These are phyloP conservation scores for Danaus melanippus DNA, from an alignment of 1,140 invertebrate species.

Conservation along the genomic window DNA sequence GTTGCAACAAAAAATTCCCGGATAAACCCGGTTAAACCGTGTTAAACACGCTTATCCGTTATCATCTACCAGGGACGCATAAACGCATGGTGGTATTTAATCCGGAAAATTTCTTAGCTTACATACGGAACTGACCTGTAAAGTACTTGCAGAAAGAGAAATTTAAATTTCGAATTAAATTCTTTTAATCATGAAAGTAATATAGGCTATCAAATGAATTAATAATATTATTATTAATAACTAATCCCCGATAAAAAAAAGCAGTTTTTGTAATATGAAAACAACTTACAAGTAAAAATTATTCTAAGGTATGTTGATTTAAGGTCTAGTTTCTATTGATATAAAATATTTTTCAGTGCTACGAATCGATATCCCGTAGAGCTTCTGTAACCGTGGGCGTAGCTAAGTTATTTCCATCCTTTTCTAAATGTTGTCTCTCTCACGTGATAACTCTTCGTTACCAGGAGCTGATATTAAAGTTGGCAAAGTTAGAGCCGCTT, in stretches of 20 bases:
- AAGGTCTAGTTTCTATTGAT: background rate
- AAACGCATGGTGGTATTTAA: slow-evolving; percentile 31
- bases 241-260: too few relatives aligned
- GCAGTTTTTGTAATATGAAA: too few relatives aligned
- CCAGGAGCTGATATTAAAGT: slow-evolving; percentile 7
- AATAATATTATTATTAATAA: too few relatives aligned
- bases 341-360: slow-evolving; percentile 2
- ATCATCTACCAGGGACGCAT: slow-evolving; percentile 51
- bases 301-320: too few relatives aligned
- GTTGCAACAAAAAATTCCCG: slow-evolving; percentile 7
- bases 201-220: too few relatives aligned
- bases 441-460: background rate
- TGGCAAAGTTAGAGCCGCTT: slow-evolving; percentile 3
- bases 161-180: background rate
- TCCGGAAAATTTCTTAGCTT: slow-evolving; percentile 18
- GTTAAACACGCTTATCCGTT: slow-evolving; percentile 64
- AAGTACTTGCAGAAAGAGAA: background rate
- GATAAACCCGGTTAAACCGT: slow-evolving; percentile 30
- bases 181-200: too few relatives aligned
- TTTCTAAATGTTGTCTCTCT: slow-evolving; percentile 12
- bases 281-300: too few relatives aligned
- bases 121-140: slow-evolving; percentile 1
- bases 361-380: slow-evolving; percentile 36
- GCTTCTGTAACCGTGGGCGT: slow-evolving; percentile 32
- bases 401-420: slow-evolving; percentile 18